Base-by-base conservation (phyloP, 2,888 invertebrate genomes). In the Neoascia interrupta region DNA sequence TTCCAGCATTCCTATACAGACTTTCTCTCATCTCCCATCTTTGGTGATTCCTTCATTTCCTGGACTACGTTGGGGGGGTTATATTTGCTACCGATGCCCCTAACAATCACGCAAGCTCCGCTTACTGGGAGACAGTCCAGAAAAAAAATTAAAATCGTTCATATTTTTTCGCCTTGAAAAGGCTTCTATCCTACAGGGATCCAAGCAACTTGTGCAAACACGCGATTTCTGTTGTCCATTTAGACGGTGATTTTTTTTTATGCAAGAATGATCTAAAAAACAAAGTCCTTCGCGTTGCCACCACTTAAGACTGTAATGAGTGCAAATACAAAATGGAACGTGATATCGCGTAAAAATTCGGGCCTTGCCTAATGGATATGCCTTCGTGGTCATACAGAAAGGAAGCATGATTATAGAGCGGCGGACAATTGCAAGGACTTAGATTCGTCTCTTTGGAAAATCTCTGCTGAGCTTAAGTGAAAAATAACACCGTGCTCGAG, bases 281-380 rank as follows among this genome's bases (percentile, higher is more conserved):
- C 3, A 47, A 31, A 34, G 34, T 8, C 4, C 41, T 8, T 18
- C 39, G 6, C 16, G 16, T n/a, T n/a, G 16, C 36, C 34, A 21
- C 6, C n/a, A 69, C 43, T 53, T 18, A 26, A n/a, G 37, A 70
- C 51, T 37, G 13, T 68, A 54, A 70, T 64, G 54, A 60, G 53
- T 68, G 79, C 61, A 72, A 73, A 73, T 66, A 56, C 43, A 56
- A 51, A 10, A 18, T 43, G 43, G 51, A 11, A 79, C 79, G 79
- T 79, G 79, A 60, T 51, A 53, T 39, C 45, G 79, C 79, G 49
- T 79, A 61, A 68, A 66, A 68, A 56, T 79, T 66, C 31, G 45
- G 53, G 66, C 66, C 79, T 79, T 51, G 73, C 37, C 68, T 68
- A 79, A 79, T 79, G 66, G 61, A 73, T 61, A 61, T 16, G 19